Evolutionary conservation across 2,113 vertebrate species (phyloP).

Genomic region (Puffinus mauretanicus): DNA sequence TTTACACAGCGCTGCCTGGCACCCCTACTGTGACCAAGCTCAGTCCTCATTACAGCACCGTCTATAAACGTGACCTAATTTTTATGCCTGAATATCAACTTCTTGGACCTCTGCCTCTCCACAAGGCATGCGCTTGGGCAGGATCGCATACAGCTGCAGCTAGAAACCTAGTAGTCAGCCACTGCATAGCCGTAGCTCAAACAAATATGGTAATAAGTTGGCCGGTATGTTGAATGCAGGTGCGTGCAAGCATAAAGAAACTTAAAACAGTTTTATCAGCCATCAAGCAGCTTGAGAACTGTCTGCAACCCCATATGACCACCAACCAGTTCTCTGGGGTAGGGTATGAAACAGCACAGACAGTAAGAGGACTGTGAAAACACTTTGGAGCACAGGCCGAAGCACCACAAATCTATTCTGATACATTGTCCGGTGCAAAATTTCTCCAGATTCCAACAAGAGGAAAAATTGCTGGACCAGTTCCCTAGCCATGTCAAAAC

Average conservation of each 20-base stretch:
- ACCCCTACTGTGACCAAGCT: conserved; percentile 47
- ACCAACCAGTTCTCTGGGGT: neutral
- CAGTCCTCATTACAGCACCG: neutral
- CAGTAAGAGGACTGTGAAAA: neutral
- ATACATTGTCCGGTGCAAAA: neutral
- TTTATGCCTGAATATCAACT: conserved; percentile 7
- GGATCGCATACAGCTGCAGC: neutral
- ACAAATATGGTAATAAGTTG: neutral
- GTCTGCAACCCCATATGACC: neutral
- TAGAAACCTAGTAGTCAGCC: neutral
- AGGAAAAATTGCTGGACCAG: neutral
- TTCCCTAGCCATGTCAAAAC: neutral
- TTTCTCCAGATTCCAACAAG: neutral
- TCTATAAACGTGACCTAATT: conserved; percentile 31
- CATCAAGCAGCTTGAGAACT: neutral
- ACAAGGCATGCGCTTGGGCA: neutral
- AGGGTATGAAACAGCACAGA: neutral
- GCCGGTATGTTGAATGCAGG: neutral
- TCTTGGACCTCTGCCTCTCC: conserved; percentile 15
- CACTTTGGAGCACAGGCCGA: neutral
- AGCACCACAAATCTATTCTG: neutral
- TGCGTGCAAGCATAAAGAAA: neutral
- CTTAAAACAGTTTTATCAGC: neutral
- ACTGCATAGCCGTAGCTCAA: neutral
- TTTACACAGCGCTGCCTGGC: neutral